A percentile compares a stretch with the other conserved stretches of the same genome.
These are phyloP conservation scores for Spodoptera picta DNA, from an alignment of 2,888 invertebrate species.

Conservation along the genomic window DNA sequence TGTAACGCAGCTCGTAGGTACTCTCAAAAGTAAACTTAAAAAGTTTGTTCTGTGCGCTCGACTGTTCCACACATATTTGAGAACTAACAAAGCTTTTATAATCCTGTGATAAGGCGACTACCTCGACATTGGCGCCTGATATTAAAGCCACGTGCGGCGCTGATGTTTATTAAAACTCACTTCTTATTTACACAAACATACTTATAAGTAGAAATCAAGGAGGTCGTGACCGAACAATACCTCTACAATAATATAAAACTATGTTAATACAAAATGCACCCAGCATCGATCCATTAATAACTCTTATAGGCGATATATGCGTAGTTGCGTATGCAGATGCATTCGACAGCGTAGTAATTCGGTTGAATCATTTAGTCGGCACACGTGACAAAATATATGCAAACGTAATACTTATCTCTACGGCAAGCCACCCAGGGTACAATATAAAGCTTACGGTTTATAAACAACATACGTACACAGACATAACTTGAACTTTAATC, in stretches of 20 bases:
- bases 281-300: no score
- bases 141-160: not conserved
- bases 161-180: not conserved
- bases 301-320: no score
- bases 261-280: no score
- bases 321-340: constrained; percentile 38
- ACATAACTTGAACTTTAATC: constrained; percentile 17
- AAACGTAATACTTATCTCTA: constrained; percentile 17
- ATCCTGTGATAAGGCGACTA: constrained; percentile 7
- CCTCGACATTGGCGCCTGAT: constrained; percentile 7
- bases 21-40: constrained; percentile 1
- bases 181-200: no score
- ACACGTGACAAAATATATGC: constrained; percentile 41
- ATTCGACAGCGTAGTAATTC: constrained; percentile 35
- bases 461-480: constrained; percentile 33
- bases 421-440: constrained; percentile 30
- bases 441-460: constrained; percentile 18
- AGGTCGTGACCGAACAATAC: not conserved
- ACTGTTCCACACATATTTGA: constrained; percentile 11
- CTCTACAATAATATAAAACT: not conserved
- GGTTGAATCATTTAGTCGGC: constrained; percentile 26
- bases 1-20: not conserved
- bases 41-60: constrained; percentile 8
- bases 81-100: constrained; percentile 7
- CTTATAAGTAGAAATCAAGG: no score